These are phyloP conservation scores for Polia nebulosa DNA, from an alignment of 2,888 invertebrate species.

Conservation along the genomic window DNA sequence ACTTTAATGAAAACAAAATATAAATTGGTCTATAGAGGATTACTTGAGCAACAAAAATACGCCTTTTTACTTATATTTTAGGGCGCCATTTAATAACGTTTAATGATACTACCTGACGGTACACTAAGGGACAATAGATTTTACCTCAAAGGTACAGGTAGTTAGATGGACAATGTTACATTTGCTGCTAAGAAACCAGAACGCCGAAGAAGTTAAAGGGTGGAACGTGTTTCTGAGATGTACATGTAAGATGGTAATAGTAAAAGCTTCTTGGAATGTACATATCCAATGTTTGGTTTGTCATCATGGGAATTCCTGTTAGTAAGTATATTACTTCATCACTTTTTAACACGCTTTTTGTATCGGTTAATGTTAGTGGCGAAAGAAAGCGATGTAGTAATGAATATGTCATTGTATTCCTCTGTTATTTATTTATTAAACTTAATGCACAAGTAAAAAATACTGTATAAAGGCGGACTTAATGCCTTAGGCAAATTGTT, in stretches of 20 bases:
- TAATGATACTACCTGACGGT: slow-evolving; percentile 57
- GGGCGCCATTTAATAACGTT: slow-evolving; percentile 41
- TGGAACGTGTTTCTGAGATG: slow-evolving; percentile 29
- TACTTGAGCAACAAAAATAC: slow-evolving; percentile 29
- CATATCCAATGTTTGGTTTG: slow-evolving; percentile 35
- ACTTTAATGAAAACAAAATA: slow-evolving; percentile 28
- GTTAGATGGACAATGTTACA: slow-evolving; percentile 39
- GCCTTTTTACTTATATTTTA: slow-evolving; percentile 12
- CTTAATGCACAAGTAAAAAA: too few species aligned
- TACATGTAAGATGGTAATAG: slow-evolving; percentile 47
- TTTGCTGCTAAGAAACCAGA: slow-evolving; percentile 32
- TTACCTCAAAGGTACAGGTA: slow-evolving; percentile 58
- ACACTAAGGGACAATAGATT: slow-evolving; percentile 51
- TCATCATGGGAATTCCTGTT: slow-evolving; percentile 55
- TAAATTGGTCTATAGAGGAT: slow-evolving; percentile 19
- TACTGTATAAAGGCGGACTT: too few species aligned
- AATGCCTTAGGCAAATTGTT: too few species aligned
- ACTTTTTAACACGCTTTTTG: slow-evolving; percentile 17
- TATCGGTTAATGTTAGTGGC: slow-evolving; percentile 15
- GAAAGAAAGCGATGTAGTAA: slow-evolving; percentile 9
- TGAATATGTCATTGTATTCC: slow-evolving; percentile 23
- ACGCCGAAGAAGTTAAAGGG: slow-evolving; percentile 28
- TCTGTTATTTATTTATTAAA: too few species aligned
- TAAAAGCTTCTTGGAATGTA: slow-evolving; percentile 57
- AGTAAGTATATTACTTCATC: slow-evolving; percentile 11